phyloP scores from a whole-genome alignment of 2,888 invertebrate species.

The Eretmocerus hayati region DNA sequence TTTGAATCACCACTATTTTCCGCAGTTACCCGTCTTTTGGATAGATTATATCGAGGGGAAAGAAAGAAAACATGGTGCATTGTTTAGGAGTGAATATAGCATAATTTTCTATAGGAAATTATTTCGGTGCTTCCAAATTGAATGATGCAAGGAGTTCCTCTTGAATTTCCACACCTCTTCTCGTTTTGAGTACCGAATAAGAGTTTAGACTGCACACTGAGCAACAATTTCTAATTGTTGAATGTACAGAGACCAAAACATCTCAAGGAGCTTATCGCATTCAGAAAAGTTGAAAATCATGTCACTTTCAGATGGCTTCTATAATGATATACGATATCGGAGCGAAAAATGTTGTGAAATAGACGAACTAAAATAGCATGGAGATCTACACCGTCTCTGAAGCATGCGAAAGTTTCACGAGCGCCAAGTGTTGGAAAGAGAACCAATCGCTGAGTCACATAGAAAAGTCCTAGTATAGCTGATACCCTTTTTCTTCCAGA shows the following conservation, averaged over 20 bases:
- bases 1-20: too few relatives aligned
- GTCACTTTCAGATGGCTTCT: conserved; percentile 35
- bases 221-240: conserved; percentile 34
- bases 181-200: conserved; percentile 24
- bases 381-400: conserved; percentile 29
- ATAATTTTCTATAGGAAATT: conserved; percentile 21
- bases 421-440: conserved; percentile 29
- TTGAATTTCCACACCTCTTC: conserved; percentile 12
- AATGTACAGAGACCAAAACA: conserved; percentile 33
- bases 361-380: conserved; percentile 34
- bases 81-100: conserved; percentile 24
- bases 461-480: conserved; percentile 33
- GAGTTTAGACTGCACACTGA: conserved; percentile 31
- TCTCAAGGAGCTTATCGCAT: conserved; percentile 28
- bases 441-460: conserved; percentile 32
- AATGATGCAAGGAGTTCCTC: conserved; percentile 3
- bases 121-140: conserved; percentile 8
- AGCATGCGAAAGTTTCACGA: conserved; percentile 31
- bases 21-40: too few relatives aligned
- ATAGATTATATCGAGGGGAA: too few relatives aligned
- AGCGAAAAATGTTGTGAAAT: too few relatives aligned
- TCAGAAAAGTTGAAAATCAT: conserved; percentile 33
- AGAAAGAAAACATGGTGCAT: too few relatives aligned
- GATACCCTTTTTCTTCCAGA: conserved; percentile 31
- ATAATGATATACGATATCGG: conserved; percentile 23